Conservation (phyloP, 1,140 invertebrate species). For the Drosophila repleta region DNA sequence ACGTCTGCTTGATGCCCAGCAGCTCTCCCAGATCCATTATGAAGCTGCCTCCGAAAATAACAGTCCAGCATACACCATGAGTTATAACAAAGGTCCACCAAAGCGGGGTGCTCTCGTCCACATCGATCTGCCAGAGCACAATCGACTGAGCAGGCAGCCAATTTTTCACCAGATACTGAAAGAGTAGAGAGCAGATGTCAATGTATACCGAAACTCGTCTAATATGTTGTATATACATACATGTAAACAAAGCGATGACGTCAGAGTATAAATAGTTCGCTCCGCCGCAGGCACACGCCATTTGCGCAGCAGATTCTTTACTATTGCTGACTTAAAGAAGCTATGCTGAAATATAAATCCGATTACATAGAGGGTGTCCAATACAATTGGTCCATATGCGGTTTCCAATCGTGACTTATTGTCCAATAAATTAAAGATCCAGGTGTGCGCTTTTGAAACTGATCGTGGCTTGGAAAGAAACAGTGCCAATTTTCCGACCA, state of each 20-base stretch:
- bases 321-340: slow-evolving; percentile 83
- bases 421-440: slow-evolving; percentile 81
- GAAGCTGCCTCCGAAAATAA: slow-evolving; percentile 87
- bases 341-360: slow-evolving; percentile 85
- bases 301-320: slow-evolving; percentile 82
- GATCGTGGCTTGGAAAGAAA: slow-evolving; percentile 71
- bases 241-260: slow-evolving; percentile 82
- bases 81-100: slow-evolving; percentile 84
- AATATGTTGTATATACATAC: slow-evolving; percentile 50
- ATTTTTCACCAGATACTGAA: slow-evolving; percentile 80
- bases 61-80: slow-evolving; percentile 86
- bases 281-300: slow-evolving; percentile 83
- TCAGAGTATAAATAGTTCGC: slow-evolving; percentile 85
- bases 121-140: slow-evolving; percentile 85
- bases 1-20: slow-evolving; percentile 86
- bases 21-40: slow-evolving; percentile 87
- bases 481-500: slow-evolving; percentile 67
- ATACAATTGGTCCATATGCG: slow-evolving; percentile 78
- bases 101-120: slow-evolving; percentile 73
- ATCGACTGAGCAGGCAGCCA: slow-evolving; percentile 84
- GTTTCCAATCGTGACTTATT: slow-evolving; percentile 73
- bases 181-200: slow-evolving; percentile 1
- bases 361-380: slow-evolving; percentile 84
- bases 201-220: slow-evolving; percentile 7
- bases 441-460: slow-evolving; percentile 62